Evolutionary conservation across 2,888 invertebrate genomes (phyloP).

Genomic region (Cenopis cana): DNA sequence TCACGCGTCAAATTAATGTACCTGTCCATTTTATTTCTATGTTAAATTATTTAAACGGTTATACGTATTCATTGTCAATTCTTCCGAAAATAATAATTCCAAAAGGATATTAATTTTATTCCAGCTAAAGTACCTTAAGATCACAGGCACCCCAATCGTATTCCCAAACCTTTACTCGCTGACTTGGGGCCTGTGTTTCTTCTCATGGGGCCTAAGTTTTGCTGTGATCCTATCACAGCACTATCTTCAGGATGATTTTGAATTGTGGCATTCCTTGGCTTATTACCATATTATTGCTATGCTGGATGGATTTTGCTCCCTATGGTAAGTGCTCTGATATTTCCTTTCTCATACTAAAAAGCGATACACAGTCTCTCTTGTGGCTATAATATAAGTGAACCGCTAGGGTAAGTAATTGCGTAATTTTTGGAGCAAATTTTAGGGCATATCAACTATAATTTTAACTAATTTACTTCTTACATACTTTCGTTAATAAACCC

Average conservation of each 20-base stretch:
- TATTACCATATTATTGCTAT: conserved; percentile 91
- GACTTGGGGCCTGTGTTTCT: conserved; percentile 87
- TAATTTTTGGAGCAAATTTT: no score
- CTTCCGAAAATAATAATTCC: no score
- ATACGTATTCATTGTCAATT: no score
- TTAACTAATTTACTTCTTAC: no score
- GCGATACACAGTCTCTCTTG: no score
- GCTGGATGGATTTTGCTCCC: conserved; percentile 89
- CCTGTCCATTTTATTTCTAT: no score
- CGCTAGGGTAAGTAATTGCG: no score
- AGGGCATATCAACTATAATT: no score
- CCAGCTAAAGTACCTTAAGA: conserved; percentile 85
- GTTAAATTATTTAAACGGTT: no score
- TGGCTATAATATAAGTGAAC: neutral
- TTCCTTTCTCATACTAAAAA: neutral
- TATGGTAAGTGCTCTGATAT: conserved; percentile 81
- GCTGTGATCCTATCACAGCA: conserved; percentile 88
- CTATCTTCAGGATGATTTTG: conserved; percentile 89
- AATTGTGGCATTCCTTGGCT: conserved; percentile 89
- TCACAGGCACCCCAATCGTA: conserved; percentile 87
- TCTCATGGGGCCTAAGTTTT: conserved; percentile 88
- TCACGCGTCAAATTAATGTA: no score
- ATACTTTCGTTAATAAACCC: no score
- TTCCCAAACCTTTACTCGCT: conserved; percentile 87
- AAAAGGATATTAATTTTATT: conserved; percentile 58